Percentiles rank a stretch among this genome's conserved stretches.
Conservation (phyloP, 2,113 vertebrate species). For the Psettodes erumei region DNA sequence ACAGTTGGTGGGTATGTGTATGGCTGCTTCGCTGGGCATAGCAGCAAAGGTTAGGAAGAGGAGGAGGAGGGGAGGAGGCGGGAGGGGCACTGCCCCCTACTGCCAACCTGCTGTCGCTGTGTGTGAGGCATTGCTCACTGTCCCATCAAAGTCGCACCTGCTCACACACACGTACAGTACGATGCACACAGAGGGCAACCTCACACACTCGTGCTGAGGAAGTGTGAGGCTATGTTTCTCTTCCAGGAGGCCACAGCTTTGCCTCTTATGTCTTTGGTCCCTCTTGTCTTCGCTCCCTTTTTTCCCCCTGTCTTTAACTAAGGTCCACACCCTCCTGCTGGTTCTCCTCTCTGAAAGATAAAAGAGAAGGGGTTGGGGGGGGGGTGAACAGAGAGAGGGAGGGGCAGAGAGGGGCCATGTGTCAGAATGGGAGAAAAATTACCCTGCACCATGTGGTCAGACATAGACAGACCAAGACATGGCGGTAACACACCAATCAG, state of each 20-base stretch:
- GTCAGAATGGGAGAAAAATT: constrained; percentile 75
- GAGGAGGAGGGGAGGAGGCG: constrained; percentile 69
- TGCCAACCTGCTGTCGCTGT: constrained; percentile 83
- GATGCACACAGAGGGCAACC: constrained; percentile 55
- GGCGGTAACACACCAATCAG: constrained; percentile 44
- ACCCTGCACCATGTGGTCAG: constrained; percentile 72
- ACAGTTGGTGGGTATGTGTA: constrained; percentile 83
- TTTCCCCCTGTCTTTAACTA: constrained; percentile 36
- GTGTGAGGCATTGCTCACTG: constrained; percentile 83
- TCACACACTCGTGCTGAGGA: constrained; percentile 44
- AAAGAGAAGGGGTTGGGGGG: constrained; percentile 26
- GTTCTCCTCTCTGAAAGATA: constrained; percentile 66
- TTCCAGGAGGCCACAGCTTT: constrained; percentile 29
- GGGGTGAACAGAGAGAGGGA: constrained; percentile 23
- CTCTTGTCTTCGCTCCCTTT: constrained; percentile 28
- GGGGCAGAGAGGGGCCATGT: constrained; percentile 68
- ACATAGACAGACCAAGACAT: constrained; percentile 45
- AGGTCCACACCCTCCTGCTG: constrained; percentile 78
- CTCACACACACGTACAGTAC: constrained; percentile 63
- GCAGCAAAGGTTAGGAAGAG: constrained; percentile 63
- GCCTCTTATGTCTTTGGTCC: constrained; percentile 35
- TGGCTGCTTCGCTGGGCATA: constrained; percentile 74
- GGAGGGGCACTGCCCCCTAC: constrained; percentile 78
- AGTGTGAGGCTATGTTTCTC: constrained; percentile 42
- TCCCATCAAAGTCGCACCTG: constrained; percentile 84